Percentiles rank a stretch among this genome's conserved stretches.
phyloP scores from a whole-genome alignment of 2,888 invertebrate species.

The Bimastos eiseni region DNA sequence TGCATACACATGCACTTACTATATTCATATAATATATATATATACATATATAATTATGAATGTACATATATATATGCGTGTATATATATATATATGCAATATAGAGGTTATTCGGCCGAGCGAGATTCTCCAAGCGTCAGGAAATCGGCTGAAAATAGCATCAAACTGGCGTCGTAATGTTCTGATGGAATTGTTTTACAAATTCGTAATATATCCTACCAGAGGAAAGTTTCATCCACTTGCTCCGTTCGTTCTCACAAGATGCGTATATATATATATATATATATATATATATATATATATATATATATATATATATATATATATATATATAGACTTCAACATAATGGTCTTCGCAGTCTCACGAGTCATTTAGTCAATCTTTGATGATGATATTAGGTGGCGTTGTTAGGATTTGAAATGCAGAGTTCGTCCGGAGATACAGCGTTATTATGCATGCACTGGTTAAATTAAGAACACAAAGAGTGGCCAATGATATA shows the following conservation, averaged over 20 bases:
- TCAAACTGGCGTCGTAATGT: neutral
- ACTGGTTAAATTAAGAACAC: neutral
- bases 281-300: neutral
- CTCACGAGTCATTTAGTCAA: neutral
- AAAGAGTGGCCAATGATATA: neutral
- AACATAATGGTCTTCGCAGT: neutral
- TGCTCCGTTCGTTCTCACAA: neutral
- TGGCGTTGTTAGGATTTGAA: neutral
- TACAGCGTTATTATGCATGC: neutral
- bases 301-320: conserved; percentile 21
- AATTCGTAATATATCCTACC: neutral
- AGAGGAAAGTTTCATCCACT: neutral
- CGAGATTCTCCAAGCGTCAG: neutral
- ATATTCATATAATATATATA: neutral
- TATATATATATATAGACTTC: neutral
- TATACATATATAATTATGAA: neutral
- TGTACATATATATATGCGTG: neutral
- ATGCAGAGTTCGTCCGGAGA: conserved; percentile 2
- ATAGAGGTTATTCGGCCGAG: neutral
- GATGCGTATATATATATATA: neutral
- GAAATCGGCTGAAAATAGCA: neutral
- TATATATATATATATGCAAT: neutral
- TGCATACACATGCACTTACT: too few species aligned
- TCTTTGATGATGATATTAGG: neutral
- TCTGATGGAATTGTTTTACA: neutral